These are phyloP conservation scores for Hartigia nigra DNA, from an alignment of 2,888 invertebrate genomes.

Conservation along the genomic window DNA sequence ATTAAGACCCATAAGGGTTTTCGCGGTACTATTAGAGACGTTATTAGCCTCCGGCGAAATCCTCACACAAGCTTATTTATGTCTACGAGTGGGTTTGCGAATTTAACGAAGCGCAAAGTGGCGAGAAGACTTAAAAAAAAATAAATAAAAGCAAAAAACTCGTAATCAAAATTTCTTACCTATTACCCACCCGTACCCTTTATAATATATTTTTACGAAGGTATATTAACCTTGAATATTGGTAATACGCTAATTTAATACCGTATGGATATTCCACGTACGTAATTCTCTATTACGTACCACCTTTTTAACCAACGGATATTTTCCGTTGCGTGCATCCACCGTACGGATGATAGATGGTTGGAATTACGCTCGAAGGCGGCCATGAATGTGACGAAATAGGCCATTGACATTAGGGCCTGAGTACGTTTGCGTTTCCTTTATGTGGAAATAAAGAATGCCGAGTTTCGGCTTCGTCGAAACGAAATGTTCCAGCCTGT, in stretches of 20 bases:
- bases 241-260: not conserved
- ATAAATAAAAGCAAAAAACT: no score
- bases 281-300: not conserved
- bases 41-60: no score
- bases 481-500: no score
- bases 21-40: no score
- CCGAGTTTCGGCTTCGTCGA: not conserved
- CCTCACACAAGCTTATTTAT: no score
- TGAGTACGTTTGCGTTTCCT: constrained; percentile 5
- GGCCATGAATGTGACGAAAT: constrained; percentile 19
- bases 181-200: no score
- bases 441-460: constrained; percentile 8
- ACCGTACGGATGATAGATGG: constrained; percentile 18
- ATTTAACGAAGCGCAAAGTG: no score
- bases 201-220: not conserved
- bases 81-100: no score
- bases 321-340: constrained; percentile 24
- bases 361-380: constrained; percentile 20
- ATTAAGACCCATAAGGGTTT: no score
- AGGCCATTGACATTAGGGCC: constrained; percentile 22
- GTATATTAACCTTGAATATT: not conserved
- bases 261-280: not conserved
- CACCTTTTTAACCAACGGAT: constrained; percentile 1
- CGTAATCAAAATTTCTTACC: no score
- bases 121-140: no score